Percentiles rank a stretch among this genome's conserved stretches.
phyloP scores from a whole-genome alignment of 2,113 vertebrate species.

The Leucopsar rothschildi region DNA sequence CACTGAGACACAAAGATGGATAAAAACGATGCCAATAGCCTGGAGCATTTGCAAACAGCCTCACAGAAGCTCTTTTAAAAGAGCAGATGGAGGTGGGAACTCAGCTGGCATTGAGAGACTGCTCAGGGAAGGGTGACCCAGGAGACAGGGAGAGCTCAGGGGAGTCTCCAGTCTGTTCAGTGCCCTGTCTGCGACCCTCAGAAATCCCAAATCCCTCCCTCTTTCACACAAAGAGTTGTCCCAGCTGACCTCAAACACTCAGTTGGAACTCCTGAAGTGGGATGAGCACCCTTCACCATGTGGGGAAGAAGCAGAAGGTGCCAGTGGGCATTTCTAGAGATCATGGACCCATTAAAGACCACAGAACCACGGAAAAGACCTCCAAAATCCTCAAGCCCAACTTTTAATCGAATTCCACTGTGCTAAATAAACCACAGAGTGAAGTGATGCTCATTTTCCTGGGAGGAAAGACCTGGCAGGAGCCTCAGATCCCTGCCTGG shows the following conservation, averaged over 20 bases:
- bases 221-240: neutral
- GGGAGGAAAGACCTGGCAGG: neutral
- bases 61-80: neutral
- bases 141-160: neutral
- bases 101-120: neutral
- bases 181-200: neutral
- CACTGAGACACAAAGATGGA: neutral
- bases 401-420: neutral
- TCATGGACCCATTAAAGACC: neutral
- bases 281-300: rapidly evolving
- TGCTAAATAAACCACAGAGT: neutral
- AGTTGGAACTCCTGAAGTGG: neutral
- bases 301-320: neutral
- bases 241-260: neutral
- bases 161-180: neutral
- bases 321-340: neutral
- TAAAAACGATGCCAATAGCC: conserved; percentile 38
- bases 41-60: conserved; percentile 46
- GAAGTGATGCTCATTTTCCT: neutral
- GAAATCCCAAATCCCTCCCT: neutral
- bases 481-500: neutral
- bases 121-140: neutral
- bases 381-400: neutral
- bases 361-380: neutral
- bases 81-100: neutral